Conservation (phyloP, 2,113 vertebrate species). For the Bambusicola thoracicus region DNA sequence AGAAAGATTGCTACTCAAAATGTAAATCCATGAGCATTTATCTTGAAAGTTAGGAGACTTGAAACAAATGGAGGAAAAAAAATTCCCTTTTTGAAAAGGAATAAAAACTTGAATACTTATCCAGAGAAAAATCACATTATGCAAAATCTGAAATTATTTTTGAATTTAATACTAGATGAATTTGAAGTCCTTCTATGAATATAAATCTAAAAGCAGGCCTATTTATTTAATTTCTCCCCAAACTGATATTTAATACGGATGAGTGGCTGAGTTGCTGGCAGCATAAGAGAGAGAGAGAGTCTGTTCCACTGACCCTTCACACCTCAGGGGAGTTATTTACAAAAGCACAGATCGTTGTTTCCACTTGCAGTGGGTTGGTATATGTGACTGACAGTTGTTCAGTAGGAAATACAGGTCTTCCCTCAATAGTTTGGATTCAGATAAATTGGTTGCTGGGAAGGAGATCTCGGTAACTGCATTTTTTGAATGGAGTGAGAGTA, state of each 20-base stretch:
- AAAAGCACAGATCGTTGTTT: not conserved
- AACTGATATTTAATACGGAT: not conserved
- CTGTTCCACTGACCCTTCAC: not conserved
- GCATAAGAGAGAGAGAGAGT: not conserved
- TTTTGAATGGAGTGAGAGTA: not conserved
- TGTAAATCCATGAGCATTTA: not conserved
- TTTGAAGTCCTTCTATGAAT: not conserved
- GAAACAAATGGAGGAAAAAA: not conserved
- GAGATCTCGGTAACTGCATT: not conserved
- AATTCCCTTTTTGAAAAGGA: not conserved
- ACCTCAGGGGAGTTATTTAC: not conserved
- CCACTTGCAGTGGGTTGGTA: not conserved
- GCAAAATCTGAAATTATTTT: not conserved
- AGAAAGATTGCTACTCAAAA: slow-evolving; percentile 11
- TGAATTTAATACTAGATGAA: not conserved
- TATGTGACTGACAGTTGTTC: not conserved
- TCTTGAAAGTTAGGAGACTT: not conserved
- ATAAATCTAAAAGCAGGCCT: not conserved
- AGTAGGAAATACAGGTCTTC: not conserved
- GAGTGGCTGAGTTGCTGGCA: not conserved
- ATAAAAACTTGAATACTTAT: not conserved
- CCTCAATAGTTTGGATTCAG: not conserved
- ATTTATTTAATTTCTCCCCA: not conserved
- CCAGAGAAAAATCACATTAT: not conserved
- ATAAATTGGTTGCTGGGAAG: not conserved